A percentile compares a stretch with the other conserved stretches of the same genome.
phyloP scores from a whole-genome alignment of 2,888 invertebrate genomes.

The Clepsis dumicolana region DNA sequence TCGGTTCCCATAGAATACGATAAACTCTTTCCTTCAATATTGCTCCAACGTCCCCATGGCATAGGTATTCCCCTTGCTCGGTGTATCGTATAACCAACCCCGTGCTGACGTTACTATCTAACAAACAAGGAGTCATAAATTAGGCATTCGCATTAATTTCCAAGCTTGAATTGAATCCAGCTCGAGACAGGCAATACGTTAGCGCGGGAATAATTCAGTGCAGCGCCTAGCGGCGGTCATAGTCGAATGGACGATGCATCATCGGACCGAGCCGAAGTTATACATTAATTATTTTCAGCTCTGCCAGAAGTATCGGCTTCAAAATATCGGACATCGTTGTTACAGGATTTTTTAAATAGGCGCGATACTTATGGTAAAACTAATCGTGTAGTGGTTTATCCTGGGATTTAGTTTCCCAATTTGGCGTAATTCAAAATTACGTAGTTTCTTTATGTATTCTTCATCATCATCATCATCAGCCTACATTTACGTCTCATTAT shows the following conservation, averaged over 20 bases:
- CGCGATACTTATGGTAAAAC: too few relatives aligned
- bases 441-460: too few relatives aligned
- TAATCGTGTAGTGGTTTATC: too few relatives aligned
- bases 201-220: conserved; percentile 39
- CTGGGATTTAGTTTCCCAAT: too few relatives aligned
- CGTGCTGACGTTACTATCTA: conserved; percentile 3
- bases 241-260: conserved; percentile 38
- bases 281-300: conserved; percentile 36
- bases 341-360: too few relatives aligned
- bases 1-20: too few relatives aligned
- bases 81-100: not conserved
- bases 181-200: conserved; percentile 41
- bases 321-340: not conserved
- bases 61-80: not conserved
- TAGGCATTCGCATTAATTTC: conserved; percentile 37
- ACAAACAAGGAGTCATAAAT: conserved; percentile 35
- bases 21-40: too few relatives aligned
- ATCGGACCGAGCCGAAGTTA: conserved; percentile 5
- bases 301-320: not conserved
- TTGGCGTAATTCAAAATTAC: too few relatives aligned
- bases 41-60: too few relatives aligned
- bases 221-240: conserved; percentile 15
- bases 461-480: too few relatives aligned
- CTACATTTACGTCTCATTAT: too few relatives aligned
- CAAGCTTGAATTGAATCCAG: conserved; percentile 42